Evolutionary conservation across 2,888 invertebrate species (phyloP).

Genomic region (Drosophila greeni): DNA sequence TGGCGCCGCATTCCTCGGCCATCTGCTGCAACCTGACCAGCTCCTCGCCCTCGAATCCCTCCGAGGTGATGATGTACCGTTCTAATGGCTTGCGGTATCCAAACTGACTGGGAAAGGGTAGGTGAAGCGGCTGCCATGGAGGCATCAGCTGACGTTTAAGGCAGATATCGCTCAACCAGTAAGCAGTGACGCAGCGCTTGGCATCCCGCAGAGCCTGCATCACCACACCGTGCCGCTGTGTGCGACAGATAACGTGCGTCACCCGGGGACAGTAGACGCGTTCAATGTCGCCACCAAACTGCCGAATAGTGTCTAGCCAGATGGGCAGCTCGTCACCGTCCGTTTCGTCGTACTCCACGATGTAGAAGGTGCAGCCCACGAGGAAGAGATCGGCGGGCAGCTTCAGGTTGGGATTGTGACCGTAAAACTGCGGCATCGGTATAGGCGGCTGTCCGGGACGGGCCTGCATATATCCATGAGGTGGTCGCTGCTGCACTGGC

Average conservation of each 20-base stretch:
- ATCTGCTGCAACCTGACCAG: conserved; percentile 89
- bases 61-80: conserved; percentile 89
- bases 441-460: conserved; percentile 78
- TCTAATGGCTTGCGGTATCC: conserved; percentile 85
- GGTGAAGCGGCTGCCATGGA: conserved; percentile 95
- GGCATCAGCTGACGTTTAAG: conserved; percentile 90
- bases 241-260: conserved; percentile 95
- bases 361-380: conserved; percentile 94
- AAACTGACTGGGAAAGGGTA: conserved; percentile 86
- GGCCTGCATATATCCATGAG: conserved; percentile 80
- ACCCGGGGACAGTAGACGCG: conserved; percentile 89
- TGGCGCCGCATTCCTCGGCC: conserved; percentile 91
- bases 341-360: conserved; percentile 89
- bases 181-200: conserved; percentile 88
- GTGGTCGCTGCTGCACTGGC: conserved; percentile 62
- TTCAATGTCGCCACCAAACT: conserved; percentile 94
- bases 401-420: conserved; percentile 95
- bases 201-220: conserved; percentile 87
- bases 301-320: conserved; percentile 87
- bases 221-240: conserved; percentile 93
- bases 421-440: conserved; percentile 86
- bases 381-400: conserved; percentile 93
- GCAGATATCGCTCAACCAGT: conserved; percentile 95
- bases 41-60: conserved; percentile 95
- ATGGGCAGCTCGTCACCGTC: conserved; percentile 82